These are phyloP conservation scores for Aplochiton taeniatus DNA, from an alignment of 2,797 vertebrate species.

Conservation along the genomic window DNA sequence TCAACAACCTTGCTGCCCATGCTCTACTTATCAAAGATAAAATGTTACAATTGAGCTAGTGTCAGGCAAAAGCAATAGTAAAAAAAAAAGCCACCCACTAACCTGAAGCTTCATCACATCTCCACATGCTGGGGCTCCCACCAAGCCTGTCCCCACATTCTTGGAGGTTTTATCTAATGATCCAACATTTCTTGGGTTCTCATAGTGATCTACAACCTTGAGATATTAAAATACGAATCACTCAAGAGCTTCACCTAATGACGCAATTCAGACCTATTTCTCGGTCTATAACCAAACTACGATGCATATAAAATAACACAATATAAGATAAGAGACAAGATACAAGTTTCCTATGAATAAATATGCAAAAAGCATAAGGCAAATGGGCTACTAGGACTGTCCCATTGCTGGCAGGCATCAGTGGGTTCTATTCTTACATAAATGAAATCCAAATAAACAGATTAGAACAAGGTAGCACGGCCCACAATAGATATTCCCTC, in stretches of 20 bases:
- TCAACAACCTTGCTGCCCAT: no score
- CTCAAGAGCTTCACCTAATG: neutral
- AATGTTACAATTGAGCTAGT: no score
- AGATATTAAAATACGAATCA: conserved; percentile 5
- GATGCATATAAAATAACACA: neutral
- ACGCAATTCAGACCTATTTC: no score
- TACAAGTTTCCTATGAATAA: no score
- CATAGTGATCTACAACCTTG: conserved; percentile 97
- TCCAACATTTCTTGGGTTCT: conserved; percentile 96
- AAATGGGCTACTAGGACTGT: neutral
- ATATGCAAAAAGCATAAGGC: neutral
- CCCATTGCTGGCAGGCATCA: conserved; percentile 27
- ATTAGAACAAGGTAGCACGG: conserved; percentile 47
- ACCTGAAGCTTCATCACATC: conserved; percentile 99
- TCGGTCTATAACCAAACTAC: neutral
- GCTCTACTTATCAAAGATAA: no score
- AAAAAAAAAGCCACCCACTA: conserved; percentile 12
- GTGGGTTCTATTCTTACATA: conserved; percentile 24
- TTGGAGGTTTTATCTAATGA: conserved; percentile 87
- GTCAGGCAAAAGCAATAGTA: no score
- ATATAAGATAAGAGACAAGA: no score
- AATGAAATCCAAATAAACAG: conserved; percentile 44
- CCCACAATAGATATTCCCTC: conserved; percentile 16
- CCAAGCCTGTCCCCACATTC: conserved; percentile 95
- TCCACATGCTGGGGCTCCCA: conserved; percentile 94